Evolutionary conservation across 2,113 vertebrate genomes (phyloP).

Genomic region (Marmota flaviventris): DNA sequence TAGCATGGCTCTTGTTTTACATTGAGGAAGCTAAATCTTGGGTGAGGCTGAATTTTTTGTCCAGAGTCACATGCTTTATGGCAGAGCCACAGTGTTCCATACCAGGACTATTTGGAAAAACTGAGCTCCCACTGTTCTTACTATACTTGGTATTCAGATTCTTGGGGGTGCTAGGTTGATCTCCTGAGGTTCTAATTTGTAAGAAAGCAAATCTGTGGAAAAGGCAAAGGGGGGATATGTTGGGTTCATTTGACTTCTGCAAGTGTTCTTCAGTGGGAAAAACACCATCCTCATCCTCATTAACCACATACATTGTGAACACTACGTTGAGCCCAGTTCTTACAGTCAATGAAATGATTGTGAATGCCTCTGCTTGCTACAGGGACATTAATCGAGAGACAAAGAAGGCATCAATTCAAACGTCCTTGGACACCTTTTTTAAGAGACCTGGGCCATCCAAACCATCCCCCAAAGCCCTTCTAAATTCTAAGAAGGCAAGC

Average conservation of each 20-base stretch:
- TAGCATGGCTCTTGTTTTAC: constrained; percentile 25
- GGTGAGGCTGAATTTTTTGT: constrained; percentile 60
- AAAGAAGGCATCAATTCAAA: constrained; percentile 85
- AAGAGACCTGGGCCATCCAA: constrained; percentile 86
- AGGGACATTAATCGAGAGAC: constrained; percentile 85
- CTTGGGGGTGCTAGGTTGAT: neutral
- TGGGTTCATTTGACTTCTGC: constrained; percentile 58
- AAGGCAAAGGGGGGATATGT: constrained; percentile 31
- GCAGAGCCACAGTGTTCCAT: neutral
- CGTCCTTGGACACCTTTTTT: constrained; percentile 85
- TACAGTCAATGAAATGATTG: constrained; percentile 83
- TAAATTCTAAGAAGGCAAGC: constrained; percentile 87
- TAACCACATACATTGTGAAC: constrained; percentile 81
- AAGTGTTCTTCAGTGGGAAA: constrained; percentile 71
- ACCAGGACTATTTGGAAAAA: neutral
- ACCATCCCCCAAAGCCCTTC: constrained; percentile 86
- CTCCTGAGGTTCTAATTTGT: neutral
- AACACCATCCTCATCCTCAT: constrained; percentile 83
- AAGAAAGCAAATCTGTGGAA: constrained; percentile 41
- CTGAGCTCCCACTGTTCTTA: neutral
- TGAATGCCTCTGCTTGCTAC: constrained; percentile 84
- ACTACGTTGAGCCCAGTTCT: constrained; percentile 79
- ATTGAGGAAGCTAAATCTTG: constrained; percentile 66
- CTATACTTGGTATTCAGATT: neutral
- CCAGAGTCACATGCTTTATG: constrained; percentile 59